Evolutionary conservation across 2,797 vertebrate genomes (phyloP).

Genomic region (Lepilemur ruficaudatus): DNA sequence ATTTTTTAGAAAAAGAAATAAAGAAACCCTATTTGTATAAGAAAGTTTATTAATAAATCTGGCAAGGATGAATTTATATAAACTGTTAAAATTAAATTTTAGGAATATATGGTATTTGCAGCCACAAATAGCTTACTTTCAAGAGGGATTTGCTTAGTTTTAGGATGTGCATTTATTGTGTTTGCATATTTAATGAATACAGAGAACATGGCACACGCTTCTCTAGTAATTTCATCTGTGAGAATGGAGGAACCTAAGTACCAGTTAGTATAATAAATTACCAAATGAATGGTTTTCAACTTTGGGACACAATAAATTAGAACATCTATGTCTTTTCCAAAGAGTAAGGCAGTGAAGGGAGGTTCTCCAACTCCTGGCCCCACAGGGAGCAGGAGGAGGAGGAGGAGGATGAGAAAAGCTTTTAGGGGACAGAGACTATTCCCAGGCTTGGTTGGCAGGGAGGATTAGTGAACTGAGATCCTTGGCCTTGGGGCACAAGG

Average conservation of each 20-base stretch:
- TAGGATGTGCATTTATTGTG: neutral
- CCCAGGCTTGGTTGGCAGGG: neutral
- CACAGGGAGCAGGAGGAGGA: neutral
- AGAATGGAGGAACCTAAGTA: neutral
- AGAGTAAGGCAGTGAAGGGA: neutral
- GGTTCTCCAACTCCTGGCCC: neutral
- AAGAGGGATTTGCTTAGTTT: neutral
- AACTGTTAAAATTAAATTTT: constrained; percentile 14
- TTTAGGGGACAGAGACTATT: neutral
- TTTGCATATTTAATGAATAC: neutral
- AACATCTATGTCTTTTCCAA: neutral
- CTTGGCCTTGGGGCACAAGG: neutral
- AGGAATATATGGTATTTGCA: neutral
- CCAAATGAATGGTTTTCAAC: neutral
- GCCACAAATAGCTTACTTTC: constrained; percentile 14
- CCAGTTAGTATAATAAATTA: neutral
- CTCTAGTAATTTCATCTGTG: constrained; percentile 4
- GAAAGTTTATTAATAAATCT: constrained; percentile 1
- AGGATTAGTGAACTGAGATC: neutral
- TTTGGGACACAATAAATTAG: neutral
- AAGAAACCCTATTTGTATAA: neutral
- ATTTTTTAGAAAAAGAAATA: neutral
- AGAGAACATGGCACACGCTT: neutral
- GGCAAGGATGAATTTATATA: neutral
- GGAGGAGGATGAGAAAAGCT: neutral